A percentile compares a stretch with the other conserved stretches of the same genome.
phyloP scores from a whole-genome alignment of 2,888 invertebrate species.

The Cheilosia impressa region DNA sequence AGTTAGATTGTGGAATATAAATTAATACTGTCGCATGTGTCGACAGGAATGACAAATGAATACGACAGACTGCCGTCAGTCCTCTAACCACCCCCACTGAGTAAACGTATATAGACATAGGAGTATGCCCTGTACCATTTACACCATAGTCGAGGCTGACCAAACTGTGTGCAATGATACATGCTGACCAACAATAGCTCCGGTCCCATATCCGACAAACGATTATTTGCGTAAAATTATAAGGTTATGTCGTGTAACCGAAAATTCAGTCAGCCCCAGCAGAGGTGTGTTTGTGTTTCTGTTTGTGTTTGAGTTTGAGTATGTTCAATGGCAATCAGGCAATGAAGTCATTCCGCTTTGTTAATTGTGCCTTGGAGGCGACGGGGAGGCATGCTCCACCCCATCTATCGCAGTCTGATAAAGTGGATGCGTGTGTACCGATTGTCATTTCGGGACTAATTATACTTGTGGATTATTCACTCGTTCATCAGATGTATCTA shows the following conservation, averaged over 20 bases:
- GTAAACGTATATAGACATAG: slow-evolving; percentile 5
- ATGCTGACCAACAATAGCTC: slow-evolving; percentile 5
- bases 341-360: slow-evolving; percentile 62
- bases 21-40: slow-evolving; percentile 70
- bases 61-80: slow-evolving; percentile 45
- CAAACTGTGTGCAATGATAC: slow-evolving; percentile 22
- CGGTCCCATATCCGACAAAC: background rate
- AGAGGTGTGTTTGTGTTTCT: background rate
- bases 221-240: slow-evolving; percentile 2
- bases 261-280: slow-evolving; percentile 9
- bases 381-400: background rate
- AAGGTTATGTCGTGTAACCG: background rate
- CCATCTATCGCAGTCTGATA: slow-evolving; percentile 1
- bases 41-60: slow-evolving; percentile 72
- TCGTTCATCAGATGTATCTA: slow-evolving; percentile 31
- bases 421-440: slow-evolving; percentile 14
- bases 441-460: slow-evolving; percentile 67
- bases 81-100: background rate
- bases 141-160: slow-evolving; percentile 5
- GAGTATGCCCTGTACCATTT: slow-evolving; percentile 14
- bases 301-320: background rate
- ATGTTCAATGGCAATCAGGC: slow-evolving; percentile 18
- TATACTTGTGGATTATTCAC: slow-evolving; percentile 60
- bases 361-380: slow-evolving; percentile 56
- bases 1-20: slow-evolving; percentile 60